Base-by-base conservation (phyloP, 2,888 invertebrate species). In the Limenitis arthemis region DNA sequence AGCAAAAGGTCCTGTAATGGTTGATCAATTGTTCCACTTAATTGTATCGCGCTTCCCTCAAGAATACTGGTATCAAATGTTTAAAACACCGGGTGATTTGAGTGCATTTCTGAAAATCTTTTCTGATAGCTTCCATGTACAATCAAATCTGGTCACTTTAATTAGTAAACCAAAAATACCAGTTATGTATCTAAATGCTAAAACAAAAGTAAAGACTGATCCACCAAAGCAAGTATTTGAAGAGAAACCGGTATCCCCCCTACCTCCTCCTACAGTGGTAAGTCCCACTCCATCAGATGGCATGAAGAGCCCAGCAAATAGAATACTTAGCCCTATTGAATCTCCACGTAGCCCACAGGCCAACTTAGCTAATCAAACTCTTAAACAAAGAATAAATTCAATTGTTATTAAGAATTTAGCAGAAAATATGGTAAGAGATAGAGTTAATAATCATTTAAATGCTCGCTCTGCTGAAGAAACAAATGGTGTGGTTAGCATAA, bases 111-210 rank as follows among this genome's bases (percentile, higher is more conserved):
- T 98, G 49, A 93, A 95, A 76, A 91, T 98, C 83, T 96, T 97
- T 75, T 94, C 96, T n/a, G 95, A 97, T 75, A 92, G 95, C 67
- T 97, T 97, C 81, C 94, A 95, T 75, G 95, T 98, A 57, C 96
- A 97, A 74, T 91, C 95, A 49, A 97, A 97, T 86, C 89, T 96
- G 77, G 95, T 96, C 66, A 94, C 94, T 52, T 81, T 96, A 61
- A 89, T 95, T 65, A 92, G 91, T 72, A 90, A 91, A 72, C 92
- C 93, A 71, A 93, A 92, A 87, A 88, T 91, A 66, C 90, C 88
- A 63, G 89, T 86, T 58, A 81, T 86, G 79, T 87, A 86, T 79
- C 73, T 86, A 56, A 86, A 86, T 72, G 75, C 88, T 61, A 85
- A 85, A 74, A 66, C 80, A 60, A 85, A 84, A 79, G 68, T 66